Conservation (phyloP, 2,797 vertebrate species). For the Huso huso region DNA sequence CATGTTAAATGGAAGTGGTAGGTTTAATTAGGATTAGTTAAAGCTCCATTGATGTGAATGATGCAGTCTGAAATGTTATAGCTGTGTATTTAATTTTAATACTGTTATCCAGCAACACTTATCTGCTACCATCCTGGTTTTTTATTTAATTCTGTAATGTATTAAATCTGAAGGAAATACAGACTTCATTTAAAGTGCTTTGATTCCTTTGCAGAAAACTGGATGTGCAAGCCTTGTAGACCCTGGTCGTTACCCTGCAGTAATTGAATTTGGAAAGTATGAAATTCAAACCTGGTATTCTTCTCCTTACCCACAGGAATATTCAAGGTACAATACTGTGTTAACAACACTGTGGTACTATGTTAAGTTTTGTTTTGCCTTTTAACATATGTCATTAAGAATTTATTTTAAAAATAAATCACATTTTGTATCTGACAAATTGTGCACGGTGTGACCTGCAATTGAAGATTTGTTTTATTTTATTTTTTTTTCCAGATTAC, state of each 20-base stretch:
- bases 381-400: not conserved
- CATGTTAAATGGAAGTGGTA: too few species aligned
- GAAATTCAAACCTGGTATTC: conserved; percentile 98
- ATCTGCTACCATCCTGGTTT: not conserved
- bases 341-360: conserved; percentile 14
- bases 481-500: conserved; percentile 63
- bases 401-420: not conserved
- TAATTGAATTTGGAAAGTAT: conserved; percentile 93
- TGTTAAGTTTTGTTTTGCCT: not conserved
- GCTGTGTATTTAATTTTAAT: conserved; percentile 5
- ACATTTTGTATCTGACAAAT: not conserved
- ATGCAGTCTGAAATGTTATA: not conserved
- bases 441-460: too few species aligned
- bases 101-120: not conserved
- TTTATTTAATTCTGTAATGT: conserved; percentile 3
- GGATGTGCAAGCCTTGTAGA: conserved; percentile 71
- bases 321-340: conserved; percentile 73
- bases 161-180: too few species aligned
- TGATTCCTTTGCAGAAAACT: conserved; percentile 65
- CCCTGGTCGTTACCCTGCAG: conserved; percentile 75
- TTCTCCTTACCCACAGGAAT: conserved; percentile 97
- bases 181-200: not conserved
- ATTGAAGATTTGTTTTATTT: too few species aligned
- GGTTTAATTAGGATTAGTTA: too few species aligned
- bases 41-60: not conserved